Conservation (phyloP, 2,797 vertebrate species). For the Pogonophryne albipinna region DNA sequence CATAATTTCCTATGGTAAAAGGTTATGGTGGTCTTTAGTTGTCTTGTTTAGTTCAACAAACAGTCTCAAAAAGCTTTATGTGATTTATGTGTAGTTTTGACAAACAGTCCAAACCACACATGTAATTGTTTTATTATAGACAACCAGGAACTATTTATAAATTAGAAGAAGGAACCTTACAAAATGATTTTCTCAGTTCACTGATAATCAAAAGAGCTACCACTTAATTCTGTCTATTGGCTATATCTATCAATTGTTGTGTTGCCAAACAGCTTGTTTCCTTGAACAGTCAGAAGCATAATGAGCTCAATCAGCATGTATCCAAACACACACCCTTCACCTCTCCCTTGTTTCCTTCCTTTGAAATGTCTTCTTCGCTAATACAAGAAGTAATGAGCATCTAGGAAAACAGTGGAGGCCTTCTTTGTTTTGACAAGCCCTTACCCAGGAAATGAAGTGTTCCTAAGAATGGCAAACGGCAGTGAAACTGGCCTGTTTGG, state of each 20-base stretch:
- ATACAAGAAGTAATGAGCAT: conserved; percentile 9
- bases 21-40: not conserved
- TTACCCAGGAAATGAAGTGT: conserved; percentile 55
- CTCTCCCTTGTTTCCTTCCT: not conserved
- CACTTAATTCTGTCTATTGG: not conserved
- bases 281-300: conserved; percentile 32
- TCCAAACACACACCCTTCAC: conserved; percentile 1
- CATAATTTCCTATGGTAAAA: too few species aligned
- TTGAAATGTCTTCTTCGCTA: conserved; percentile 6
- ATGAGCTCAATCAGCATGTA: conserved; percentile 35
- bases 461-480: conserved; percentile 37
- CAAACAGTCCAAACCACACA: too few species aligned
- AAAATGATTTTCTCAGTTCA: not conserved
- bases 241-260: not conserved
- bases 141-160: not conserved
- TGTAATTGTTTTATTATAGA: not conserved
- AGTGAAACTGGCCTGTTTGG: conserved; percentile 35
- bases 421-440: conserved; percentile 49
- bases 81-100: too few species aligned
- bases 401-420: conserved; percentile 39
- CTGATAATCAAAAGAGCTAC: not conserved
- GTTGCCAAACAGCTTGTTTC: too few species aligned
- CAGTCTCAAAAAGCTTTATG: too few species aligned
- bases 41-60: not conserved
- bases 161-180: not conserved